Evolutionary conservation across 2,113 vertebrate genomes (phyloP).

Genomic region (Corythoichthys haematopterus): DNA sequence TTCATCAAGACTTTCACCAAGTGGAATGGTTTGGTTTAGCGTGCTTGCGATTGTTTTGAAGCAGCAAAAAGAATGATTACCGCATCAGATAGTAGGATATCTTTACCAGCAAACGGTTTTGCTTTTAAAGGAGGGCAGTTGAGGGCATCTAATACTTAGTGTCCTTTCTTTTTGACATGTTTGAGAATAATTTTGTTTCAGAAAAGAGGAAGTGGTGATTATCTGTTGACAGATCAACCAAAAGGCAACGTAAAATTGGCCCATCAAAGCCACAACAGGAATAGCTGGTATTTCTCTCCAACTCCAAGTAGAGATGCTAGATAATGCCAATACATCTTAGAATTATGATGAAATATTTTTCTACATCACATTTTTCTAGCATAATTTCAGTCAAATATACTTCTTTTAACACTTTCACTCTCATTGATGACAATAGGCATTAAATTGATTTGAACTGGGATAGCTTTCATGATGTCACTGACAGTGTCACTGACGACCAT

Average conservation of each 20-base stretch:
- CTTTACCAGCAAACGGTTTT: not conserved
- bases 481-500: no score
- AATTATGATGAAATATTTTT: no score
- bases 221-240: not conserved
- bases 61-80: not conserved
- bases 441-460: no score
- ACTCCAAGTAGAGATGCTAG: no score
- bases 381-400: no score
- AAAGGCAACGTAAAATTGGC: not conserved
- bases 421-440: no score
- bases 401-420: no score
- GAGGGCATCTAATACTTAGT: not conserved
- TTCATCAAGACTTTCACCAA: constrained; percentile 5
- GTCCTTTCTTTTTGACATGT: not conserved
- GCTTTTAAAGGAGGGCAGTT: not conserved
- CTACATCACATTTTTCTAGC: no score
- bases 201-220: not conserved
- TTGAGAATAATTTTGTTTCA: not conserved
- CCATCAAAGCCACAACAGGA: no score
- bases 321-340: no score
- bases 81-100: not conserved
- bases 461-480: no score
- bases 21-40: not conserved
- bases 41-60: not conserved
- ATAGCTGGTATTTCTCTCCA: no score